Percentiles rank a stretch among this genome's conserved stretches.
Evolutionary conservation across 2,797 vertebrate genomes (phyloP).

Genomic region (Picus viridis): DNA sequence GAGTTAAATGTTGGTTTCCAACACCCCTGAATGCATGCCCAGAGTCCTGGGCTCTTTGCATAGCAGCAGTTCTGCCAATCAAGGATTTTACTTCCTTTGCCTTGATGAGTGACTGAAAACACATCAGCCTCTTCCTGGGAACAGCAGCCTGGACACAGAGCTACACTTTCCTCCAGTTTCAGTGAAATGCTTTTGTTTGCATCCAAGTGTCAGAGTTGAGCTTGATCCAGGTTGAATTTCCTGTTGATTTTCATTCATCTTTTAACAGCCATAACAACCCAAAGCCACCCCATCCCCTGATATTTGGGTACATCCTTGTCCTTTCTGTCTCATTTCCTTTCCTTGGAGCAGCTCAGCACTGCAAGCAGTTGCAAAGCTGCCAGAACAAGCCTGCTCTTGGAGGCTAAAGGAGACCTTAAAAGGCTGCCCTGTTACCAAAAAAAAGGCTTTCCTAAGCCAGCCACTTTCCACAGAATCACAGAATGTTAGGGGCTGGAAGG

Average conservation of each 20-base stretch:
- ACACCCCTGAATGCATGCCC: background rate
- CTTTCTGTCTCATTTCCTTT: background rate
- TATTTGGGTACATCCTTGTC: background rate
- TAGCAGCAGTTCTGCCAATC: background rate
- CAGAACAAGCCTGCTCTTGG: background rate
- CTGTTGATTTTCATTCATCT: background rate
- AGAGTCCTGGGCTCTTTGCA: background rate
- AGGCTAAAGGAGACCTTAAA: background rate
- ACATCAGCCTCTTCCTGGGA: slow-evolving; percentile 3
- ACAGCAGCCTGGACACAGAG: background rate
- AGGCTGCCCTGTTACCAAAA: background rate
- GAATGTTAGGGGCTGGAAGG: too few relatives aligned
- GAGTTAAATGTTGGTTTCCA: background rate
- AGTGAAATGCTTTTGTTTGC: background rate
- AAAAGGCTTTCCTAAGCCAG: too few relatives aligned
- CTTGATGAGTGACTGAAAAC: slow-evolving; percentile 1
- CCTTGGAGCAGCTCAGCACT: background rate
- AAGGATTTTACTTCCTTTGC: background rate
- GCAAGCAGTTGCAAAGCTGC: background rate
- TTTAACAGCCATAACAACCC: background rate
- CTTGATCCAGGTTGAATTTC: background rate
- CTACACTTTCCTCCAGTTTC: background rate
- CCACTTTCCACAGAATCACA: too few relatives aligned
- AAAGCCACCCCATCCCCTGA: background rate
- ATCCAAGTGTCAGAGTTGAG: background rate